phyloP scores from a whole-genome alignment of 2,797 vertebrate genomes.

The Gymnoscopelus microlampas region DNA sequence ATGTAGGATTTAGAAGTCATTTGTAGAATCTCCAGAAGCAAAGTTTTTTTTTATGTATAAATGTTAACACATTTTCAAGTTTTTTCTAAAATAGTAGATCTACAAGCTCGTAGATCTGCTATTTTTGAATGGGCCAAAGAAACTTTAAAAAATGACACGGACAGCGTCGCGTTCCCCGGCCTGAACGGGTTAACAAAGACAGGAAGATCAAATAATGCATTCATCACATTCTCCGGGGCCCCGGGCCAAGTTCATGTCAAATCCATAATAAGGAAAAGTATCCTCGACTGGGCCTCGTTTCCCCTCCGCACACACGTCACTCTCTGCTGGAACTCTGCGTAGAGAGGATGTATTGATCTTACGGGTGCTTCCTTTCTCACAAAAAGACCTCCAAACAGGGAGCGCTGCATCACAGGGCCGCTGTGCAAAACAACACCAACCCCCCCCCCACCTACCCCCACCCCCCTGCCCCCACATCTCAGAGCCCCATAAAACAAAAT shows the following conservation, averaged over 20 bases:
- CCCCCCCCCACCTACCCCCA: slow-evolving; percentile 21
- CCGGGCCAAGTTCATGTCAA: slow-evolving; percentile 95
- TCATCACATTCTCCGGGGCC: slow-evolving; percentile 92
- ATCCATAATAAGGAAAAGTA: slow-evolving; percentile 93
- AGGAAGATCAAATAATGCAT: slow-evolving; percentile 99
- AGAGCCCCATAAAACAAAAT: slow-evolving; percentile 80
- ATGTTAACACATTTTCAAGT: too few relatives aligned
- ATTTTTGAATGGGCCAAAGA: too few relatives aligned
- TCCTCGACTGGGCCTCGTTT: slow-evolving; percentile 90
- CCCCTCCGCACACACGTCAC: slow-evolving; percentile 88
- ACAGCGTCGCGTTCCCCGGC: too few relatives aligned
- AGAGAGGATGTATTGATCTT: slow-evolving; percentile 98
- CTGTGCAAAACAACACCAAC: slow-evolving; percentile 72
- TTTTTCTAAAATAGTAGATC: too few relatives aligned
- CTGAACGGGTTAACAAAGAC: slow-evolving; percentile 88
- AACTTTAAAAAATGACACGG: too few relatives aligned
- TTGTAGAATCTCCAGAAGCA: too few relatives aligned
- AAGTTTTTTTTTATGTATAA: too few relatives aligned
- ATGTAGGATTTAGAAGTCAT: too few relatives aligned
- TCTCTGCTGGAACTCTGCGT: slow-evolving; percentile 90
- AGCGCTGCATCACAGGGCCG: slow-evolving; percentile 70
- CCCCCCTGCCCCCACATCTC: slow-evolving; percentile 37
- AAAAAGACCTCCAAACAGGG: slow-evolving; percentile 83
- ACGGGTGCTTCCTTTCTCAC: slow-evolving; percentile 98
- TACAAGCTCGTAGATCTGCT: too few relatives aligned